These are phyloP conservation scores for Bombus sylvicola DNA, from an alignment of 1,140 invertebrate genomes.

Conservation along the genomic window DNA sequence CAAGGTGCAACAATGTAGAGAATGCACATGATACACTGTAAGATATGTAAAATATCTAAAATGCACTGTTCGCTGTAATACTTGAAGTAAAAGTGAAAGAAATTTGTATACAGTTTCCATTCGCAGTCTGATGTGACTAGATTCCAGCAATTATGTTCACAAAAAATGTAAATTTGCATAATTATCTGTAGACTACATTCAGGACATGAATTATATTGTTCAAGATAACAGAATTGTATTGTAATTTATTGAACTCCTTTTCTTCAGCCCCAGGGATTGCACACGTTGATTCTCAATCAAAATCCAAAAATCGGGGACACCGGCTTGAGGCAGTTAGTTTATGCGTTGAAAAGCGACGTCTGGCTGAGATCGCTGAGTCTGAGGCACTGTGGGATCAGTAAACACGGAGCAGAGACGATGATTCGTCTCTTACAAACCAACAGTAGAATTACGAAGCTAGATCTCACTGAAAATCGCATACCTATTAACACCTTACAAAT, in stretches of 20 bases:
- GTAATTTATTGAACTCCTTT: not conserved
- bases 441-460: slow-evolving; percentile 40
- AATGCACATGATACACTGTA: too few species aligned
- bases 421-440: slow-evolving; percentile 54
- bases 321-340: slow-evolving; percentile 43
- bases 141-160: not conserved
- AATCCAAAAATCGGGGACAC: slow-evolving; percentile 59
- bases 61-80: not conserved
- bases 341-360: slow-evolving; percentile 51
- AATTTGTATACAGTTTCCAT: too few species aligned
- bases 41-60: not conserved
- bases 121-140: not conserved
- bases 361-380: slow-evolving; percentile 60
- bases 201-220: not conserved
- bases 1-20: not conserved
- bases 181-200: not conserved
- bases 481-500: slow-evolving; percentile 42
- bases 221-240: not conserved
- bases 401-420: slow-evolving; percentile 47
- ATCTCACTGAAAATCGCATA: slow-evolving; percentile 59
- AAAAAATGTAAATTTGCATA: not conserved
- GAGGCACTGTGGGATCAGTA: slow-evolving; percentile 57
- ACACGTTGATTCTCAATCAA: slow-evolving; percentile 52
- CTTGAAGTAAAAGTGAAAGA: too few species aligned
- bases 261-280: slow-evolving; percentile 58